Evolutionary conservation across 64 coral and sea anemone genomes (phyloP).

Genomic region (Stylophora pistillata): DNA sequence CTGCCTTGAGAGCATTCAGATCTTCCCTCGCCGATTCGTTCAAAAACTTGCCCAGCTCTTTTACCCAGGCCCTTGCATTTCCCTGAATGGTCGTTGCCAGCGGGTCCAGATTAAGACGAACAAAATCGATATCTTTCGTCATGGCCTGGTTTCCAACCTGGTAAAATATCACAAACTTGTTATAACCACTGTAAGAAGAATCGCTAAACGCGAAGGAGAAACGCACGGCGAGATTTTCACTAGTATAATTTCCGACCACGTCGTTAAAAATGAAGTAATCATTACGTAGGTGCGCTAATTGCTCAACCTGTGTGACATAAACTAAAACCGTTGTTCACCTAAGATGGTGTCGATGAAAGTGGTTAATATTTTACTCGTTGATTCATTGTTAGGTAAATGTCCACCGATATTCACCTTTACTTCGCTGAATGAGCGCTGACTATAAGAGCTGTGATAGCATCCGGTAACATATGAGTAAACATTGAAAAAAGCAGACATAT

Average conservation of each 20-base stretch:
- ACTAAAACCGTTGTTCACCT: too few species aligned
- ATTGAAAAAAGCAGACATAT: background rate
- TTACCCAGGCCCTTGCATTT: conserved; percentile 96
- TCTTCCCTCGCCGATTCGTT: conserved; percentile 96
- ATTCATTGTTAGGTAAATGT: too few species aligned
- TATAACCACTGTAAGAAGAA: background rate
- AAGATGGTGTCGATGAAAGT: too few species aligned
- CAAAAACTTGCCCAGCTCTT: conserved; percentile 91
- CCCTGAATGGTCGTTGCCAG: conserved; percentile 91
- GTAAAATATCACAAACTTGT: background rate
- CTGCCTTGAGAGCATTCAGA: conserved; percentile 74
- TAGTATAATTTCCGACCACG: too few species aligned
- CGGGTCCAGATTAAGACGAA: conserved; percentile 90
- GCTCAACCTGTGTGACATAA: too few species aligned
- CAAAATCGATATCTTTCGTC: conserved; percentile 84
- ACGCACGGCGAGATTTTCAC: too few species aligned
- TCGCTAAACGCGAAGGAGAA: too few species aligned
- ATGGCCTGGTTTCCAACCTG: conserved; percentile 91
- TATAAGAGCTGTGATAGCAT: background rate
- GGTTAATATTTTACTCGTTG: too few species aligned
- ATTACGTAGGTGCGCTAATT: too few species aligned
- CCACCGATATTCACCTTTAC: too few species aligned
- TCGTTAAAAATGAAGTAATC: too few species aligned
- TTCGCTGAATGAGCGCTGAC: too few species aligned
- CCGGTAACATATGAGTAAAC: background rate